Conservation (phyloP, 1,140 invertebrate genomes). For the Pachyrhynchus sulphureomaculatus region DNA sequence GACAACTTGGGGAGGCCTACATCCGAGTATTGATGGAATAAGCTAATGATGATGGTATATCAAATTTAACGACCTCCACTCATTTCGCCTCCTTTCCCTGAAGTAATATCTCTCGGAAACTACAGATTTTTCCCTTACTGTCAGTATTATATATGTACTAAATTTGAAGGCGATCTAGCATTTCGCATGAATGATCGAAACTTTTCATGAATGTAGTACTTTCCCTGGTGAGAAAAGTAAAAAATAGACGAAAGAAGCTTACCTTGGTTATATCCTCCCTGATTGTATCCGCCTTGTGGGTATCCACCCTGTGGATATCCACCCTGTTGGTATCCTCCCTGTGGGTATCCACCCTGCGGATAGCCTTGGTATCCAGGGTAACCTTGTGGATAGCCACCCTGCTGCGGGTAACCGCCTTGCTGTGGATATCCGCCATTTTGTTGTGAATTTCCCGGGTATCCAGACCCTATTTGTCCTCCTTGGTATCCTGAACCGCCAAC, state of each 20-base stretch:
- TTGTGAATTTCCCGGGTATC: conserved; percentile 20
- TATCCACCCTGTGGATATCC: conserved; percentile 28
- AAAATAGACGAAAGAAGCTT: background rate
- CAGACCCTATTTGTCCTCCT: conserved; percentile 31
- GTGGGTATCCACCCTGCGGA: conserved; percentile 23
- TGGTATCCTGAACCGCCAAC: conserved; percentile 32
- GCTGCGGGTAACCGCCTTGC: conserved; percentile 17
- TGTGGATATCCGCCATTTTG: conserved; percentile 27
- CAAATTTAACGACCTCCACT: no score
- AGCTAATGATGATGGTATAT: no score
- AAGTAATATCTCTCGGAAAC: no score
- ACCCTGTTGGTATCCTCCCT: conserved; percentile 20
- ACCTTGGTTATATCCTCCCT: background rate
- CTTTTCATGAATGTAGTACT: no score
- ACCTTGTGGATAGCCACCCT: conserved; percentile 27
- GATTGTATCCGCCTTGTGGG: conserved; percentile 17
- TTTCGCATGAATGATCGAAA: no score
- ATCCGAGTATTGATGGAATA: no score
- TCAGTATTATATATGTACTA: no score
- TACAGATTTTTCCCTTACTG: no score
- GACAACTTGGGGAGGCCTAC: no score
- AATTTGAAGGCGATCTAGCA: no score
- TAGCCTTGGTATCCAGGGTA: conserved; percentile 28
- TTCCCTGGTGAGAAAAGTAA: no score
- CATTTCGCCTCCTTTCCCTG: no score